These are phyloP conservation scores for Wiebesia pumilae DNA, from an alignment of 1,140 invertebrate genomes.

Conservation along the genomic window DNA sequence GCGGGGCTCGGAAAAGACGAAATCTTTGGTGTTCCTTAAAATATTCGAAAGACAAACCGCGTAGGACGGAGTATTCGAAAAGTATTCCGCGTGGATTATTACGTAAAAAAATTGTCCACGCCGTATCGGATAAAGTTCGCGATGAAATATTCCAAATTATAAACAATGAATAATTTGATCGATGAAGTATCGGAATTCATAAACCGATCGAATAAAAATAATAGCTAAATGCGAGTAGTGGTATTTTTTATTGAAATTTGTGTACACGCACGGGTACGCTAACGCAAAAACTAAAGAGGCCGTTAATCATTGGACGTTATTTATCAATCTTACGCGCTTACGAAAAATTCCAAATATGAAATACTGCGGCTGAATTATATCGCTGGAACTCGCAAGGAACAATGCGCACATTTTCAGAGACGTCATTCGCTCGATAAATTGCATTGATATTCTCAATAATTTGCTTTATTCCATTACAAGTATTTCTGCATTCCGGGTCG, in stretches of 20 bases:
- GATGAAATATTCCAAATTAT: neutral
- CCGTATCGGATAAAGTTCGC: neutral
- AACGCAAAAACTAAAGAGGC: neutral
- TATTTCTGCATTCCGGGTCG: too few relatives aligned
- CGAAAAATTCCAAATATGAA: conserved; percentile 41
- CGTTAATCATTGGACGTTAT: conserved; percentile 26
- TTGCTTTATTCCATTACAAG: too few relatives aligned
- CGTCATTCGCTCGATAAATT: neutral
- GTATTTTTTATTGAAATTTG: conserved; percentile 36
- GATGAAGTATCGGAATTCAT: conserved; percentile 6
- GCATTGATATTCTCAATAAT: too few relatives aligned
- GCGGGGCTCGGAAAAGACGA: too few relatives aligned
- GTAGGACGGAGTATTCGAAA: neutral
- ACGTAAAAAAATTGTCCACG: neutral
- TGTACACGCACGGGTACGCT: neutral
- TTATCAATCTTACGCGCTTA: conserved; percentile 29
- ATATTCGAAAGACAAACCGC: neutral
- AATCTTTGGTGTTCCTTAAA: too few relatives aligned
- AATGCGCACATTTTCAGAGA: neutral
- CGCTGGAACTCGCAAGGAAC: neutral
- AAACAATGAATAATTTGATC: neutral
- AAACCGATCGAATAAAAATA: conserved; percentile 7
- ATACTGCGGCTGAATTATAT: neutral
- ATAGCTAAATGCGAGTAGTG: conserved; percentile 31
- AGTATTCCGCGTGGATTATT: neutral